A percentile compares a stretch with the other conserved stretches of the same genome.
Conservation (phyloP, 2,797 vertebrate species). For the Phylloscopus collybita region DNA sequence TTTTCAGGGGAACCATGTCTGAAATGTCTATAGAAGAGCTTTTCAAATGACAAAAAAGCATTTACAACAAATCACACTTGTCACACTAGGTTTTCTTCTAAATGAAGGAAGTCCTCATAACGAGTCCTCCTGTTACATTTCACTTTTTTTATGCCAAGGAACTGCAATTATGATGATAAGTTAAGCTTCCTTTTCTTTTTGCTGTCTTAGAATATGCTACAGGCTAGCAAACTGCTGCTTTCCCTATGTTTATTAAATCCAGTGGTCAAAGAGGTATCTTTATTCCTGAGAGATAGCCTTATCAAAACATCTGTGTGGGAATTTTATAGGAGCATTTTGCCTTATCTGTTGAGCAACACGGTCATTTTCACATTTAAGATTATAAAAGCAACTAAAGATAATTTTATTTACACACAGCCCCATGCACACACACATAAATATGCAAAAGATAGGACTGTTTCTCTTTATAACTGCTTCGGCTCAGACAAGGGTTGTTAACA, state of each 20-base stretch:
- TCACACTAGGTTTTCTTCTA: neutral
- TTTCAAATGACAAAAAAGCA: neutral
- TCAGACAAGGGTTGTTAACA: neutral
- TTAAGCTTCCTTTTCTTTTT: conserved; percentile 3
- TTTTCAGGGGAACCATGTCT: neutral
- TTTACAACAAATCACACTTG: neutral
- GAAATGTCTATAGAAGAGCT: neutral
- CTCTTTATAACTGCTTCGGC: neutral
- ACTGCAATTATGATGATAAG: conserved; percentile 1
- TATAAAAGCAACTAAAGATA: neutral
- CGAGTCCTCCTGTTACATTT: neutral
- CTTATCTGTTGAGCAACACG: neutral
- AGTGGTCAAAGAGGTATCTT: neutral
- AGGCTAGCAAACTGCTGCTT: neutral
- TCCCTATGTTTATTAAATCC: neutral
- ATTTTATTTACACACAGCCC: neutral
- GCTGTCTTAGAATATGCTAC: neutral
- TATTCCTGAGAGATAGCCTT: neutral
- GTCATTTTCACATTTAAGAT: neutral
- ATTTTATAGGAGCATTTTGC: neutral
- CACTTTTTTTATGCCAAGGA: neutral
- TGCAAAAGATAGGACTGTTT: neutral
- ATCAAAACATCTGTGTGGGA: neutral
- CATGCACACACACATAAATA: neutral
- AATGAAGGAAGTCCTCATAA: neutral